These are phyloP conservation scores for Xylocopa sonorina DNA, from an alignment of 1,140 invertebrate species.

Conservation along the genomic window DNA sequence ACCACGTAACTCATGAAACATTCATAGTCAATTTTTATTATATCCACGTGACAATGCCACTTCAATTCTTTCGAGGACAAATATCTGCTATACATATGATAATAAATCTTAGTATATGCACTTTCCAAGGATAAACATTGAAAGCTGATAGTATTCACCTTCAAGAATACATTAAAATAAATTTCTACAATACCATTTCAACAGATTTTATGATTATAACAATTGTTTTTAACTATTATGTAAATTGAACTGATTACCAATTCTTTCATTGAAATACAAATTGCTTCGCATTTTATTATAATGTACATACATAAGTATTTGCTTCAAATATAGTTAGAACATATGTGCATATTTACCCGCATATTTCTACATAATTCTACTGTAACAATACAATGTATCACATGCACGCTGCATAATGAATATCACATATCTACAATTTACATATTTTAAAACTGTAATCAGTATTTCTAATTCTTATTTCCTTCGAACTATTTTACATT, in stretches of 20 bases:
- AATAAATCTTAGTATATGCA: not conserved
- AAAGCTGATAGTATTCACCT: not conserved
- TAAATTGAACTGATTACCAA: not conserved
- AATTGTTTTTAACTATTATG: not conserved
- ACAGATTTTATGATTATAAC: too few species aligned
- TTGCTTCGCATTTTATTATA: too few species aligned
- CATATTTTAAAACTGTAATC: not conserved
- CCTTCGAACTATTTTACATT: constrained; percentile 25
- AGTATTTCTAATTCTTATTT: constrained; percentile 14
- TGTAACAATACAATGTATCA: not conserved
- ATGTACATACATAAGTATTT: too few species aligned
- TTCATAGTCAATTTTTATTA: not conserved
- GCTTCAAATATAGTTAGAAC: too few species aligned
- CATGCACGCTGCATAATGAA: not conserved
- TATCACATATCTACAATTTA: constrained; percentile 9
- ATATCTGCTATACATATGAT: too few species aligned
- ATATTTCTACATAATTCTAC: constrained; percentile 1
- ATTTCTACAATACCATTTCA: too few species aligned
- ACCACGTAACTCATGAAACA: not conserved
- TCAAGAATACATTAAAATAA: too few species aligned
- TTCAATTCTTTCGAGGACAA: not conserved
- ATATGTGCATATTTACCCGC: not conserved
- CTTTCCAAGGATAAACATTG: not conserved
- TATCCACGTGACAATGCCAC: not conserved
- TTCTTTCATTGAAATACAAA: too few species aligned